Evolutionary conservation across 1,140 invertebrate species (phyloP).

Genomic region (Battus philenor): DNA sequence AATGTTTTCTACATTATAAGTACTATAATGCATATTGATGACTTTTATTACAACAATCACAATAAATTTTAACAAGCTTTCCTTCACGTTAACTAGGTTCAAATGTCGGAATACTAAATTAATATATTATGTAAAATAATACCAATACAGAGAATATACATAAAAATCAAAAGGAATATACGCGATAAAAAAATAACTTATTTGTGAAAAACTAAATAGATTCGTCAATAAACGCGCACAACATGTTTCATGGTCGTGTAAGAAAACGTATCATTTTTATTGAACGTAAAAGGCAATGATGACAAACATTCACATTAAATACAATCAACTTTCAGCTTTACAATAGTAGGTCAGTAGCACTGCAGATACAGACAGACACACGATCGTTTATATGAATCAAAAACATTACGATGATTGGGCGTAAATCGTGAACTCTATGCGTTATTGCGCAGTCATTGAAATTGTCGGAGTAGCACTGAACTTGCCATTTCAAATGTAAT

Average conservation of each 20-base stretch:
- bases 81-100: too few relatives aligned
- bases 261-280: not conserved
- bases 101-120: too few relatives aligned
- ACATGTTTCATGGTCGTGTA: not conserved
- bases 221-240: too few relatives aligned
- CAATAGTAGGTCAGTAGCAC: slow-evolving; percentile 30
- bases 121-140: too few relatives aligned
- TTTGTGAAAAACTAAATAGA: too few relatives aligned
- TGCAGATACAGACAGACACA: slow-evolving; percentile 18
- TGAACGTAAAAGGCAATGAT: slow-evolving; percentile 8
- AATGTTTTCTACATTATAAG: too few relatives aligned
- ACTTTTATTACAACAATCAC: too few relatives aligned
- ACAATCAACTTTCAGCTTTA: slow-evolving; percentile 14
- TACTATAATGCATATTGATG: too few relatives aligned
- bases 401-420: slow-evolving; percentile 35
- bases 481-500: slow-evolving; percentile 18
- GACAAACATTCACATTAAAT: slow-evolving; percentile 1
- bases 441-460: slow-evolving; percentile 33
- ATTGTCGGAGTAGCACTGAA: slow-evolving; percentile 35
- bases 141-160: too few relatives aligned
- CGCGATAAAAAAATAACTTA: too few relatives aligned
- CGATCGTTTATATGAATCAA: slow-evolving; percentile 24
- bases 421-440: slow-evolving; percentile 22
- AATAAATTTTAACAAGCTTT: too few relatives aligned
- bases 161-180: too few relatives aligned